Evolutionary conservation across 2,888 invertebrate genomes (phyloP).

Genomic region (Melinaea menophilus): DNA sequence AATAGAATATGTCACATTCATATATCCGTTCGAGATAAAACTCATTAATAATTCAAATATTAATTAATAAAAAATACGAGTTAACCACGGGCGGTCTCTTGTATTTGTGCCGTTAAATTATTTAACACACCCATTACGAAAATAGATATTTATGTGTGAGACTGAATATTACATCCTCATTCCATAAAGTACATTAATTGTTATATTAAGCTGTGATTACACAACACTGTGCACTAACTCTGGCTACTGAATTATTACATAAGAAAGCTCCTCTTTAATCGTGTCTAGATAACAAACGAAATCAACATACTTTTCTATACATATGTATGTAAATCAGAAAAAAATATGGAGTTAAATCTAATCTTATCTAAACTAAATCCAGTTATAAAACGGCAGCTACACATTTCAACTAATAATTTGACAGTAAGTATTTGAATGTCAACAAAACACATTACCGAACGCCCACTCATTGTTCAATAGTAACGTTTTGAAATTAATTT

Average conservation of each 20-base stretch:
- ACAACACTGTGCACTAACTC: no score
- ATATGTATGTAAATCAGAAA: no score
- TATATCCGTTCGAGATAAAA: constrained; percentile 16
- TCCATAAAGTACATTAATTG: not conserved
- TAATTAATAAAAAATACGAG: constrained; percentile 27
- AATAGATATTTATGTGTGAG: constrained; percentile 27
- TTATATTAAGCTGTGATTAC: no score
- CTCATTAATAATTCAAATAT: constrained; percentile 31
- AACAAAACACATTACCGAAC: constrained; percentile 13
- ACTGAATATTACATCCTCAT: constrained; percentile 3
- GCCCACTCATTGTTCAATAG: constrained; percentile 27
- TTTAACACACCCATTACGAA: constrained; percentile 31
- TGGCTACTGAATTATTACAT: no score
- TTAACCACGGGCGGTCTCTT: constrained; percentile 28
- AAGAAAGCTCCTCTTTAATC: no score
- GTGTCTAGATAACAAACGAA: no score
- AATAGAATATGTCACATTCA: constrained; percentile 10
- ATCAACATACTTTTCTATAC: no score
- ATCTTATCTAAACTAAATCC: no score
- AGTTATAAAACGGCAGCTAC: not conserved
- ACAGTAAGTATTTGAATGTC: constrained; percentile 35
- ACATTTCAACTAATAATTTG: constrained; percentile 37
- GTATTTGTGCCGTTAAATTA: constrained; percentile 29
- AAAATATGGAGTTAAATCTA: no score
- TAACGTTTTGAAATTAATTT: constrained; percentile 41